phyloP scores from a whole-genome alignment of 2,797 vertebrate species.

The Helicolenus hilgendorfi region DNA sequence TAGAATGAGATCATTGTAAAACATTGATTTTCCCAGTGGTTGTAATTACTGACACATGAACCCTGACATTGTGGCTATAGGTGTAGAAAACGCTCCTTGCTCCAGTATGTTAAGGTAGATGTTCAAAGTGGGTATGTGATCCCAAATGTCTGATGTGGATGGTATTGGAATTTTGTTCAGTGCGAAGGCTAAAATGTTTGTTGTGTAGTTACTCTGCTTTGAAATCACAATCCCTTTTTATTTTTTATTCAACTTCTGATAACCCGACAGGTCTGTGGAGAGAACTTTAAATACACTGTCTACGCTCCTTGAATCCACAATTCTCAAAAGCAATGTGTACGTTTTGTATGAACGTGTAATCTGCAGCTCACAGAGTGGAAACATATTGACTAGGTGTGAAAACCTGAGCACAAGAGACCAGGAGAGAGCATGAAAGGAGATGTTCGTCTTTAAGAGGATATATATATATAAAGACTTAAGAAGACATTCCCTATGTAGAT shows the following conservation, averaged over 20 bases:
- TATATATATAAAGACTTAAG: background rate
- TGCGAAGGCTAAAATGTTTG: constrained; percentile 13
- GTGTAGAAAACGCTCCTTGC: background rate
- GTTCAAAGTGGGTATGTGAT: constrained; percentile 1
- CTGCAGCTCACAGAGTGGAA: background rate
- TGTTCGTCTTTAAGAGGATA: background rate
- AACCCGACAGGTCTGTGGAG: constrained; percentile 8
- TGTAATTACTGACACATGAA: background rate
- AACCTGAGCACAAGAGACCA: background rate
- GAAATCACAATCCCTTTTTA: constrained; percentile 38
- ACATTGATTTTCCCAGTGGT: background rate
- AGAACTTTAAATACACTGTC: constrained; percentile 19
- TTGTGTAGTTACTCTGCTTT: constrained; percentile 8
- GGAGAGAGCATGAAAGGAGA: background rate
- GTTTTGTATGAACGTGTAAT: background rate
- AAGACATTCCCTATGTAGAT: too few species aligned
- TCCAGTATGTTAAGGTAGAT: background rate
- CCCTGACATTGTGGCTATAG: background rate
- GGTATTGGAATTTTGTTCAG: background rate
- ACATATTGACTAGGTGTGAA: background rate
- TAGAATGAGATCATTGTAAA: background rate
- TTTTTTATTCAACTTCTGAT: constrained; percentile 24
- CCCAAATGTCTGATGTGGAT: constrained; percentile 11
- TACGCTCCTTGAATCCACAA: constrained; percentile 1
- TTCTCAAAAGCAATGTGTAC: background rate